Percentiles rank a stretch among this genome's conserved stretches.
These are phyloP conservation scores for Nothoprocta perdicaria DNA, from an alignment of 2,113 vertebrate genomes.

Conservation along the genomic window DNA sequence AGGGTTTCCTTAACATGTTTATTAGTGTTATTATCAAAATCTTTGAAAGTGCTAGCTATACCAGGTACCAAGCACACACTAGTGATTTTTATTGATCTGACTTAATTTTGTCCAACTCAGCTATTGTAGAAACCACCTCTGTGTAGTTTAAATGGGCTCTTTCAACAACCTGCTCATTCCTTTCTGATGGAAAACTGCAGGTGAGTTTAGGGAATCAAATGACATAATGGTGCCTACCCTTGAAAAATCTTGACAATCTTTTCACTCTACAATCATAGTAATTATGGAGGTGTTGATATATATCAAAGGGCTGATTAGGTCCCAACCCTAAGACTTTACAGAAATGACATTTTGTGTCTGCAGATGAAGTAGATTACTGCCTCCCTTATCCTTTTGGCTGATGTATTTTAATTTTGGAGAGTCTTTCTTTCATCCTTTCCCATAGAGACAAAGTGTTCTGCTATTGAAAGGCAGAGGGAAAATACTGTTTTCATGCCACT, in stretches of 20 bases:
- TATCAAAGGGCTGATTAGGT: neutral
- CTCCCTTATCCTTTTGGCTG: neutral
- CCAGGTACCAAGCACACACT: neutral
- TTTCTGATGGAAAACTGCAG: neutral
- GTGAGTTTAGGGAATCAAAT: neutral
- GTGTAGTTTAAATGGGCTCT: neutral
- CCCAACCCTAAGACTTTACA: neutral
- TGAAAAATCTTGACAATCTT: neutral
- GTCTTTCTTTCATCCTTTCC: fast-evolving
- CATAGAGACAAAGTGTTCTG: neutral
- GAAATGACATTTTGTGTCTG: neutral
- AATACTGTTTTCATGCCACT: neutral
- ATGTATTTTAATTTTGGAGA: neutral
- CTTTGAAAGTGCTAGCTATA: neutral
- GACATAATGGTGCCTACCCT: neutral
- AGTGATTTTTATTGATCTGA: neutral
- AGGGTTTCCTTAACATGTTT: neutral
- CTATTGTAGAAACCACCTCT: neutral
- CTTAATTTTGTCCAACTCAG: neutral
- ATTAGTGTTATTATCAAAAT: neutral
- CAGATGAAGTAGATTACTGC: neutral
- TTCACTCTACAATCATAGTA: neutral
- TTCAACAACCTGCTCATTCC: neutral
- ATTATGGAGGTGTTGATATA: neutral
- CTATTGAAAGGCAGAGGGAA: neutral